Evolutionary conservation across 1,140 invertebrate species (phyloP), one percentile per base, ranked within the genome.

Genomic region (Delia radicum): DNA sequence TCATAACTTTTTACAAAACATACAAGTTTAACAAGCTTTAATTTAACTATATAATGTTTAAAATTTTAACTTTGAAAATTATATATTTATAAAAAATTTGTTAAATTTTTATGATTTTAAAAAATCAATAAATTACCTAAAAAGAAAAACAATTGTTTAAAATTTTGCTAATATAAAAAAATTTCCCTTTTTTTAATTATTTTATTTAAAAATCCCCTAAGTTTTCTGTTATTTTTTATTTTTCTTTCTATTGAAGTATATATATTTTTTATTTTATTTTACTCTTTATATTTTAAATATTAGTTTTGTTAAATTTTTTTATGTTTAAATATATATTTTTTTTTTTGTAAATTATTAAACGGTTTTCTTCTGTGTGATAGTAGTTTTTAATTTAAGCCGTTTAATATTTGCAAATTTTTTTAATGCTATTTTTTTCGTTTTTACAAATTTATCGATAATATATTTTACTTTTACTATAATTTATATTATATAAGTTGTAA

Each of bases 321-420:
- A 78, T 79, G 74, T 79, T 80, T 37, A 7, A 55, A 55, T 55
- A 77, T 80, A 65, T 69, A 80, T 76, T 78, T 79, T 76, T 80
- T 78, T 79, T 55, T 55, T 73, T 74, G 71, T 73, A 61, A n/a
- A 26, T 69, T 46, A 63, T 55, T 78, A 69, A 77, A 46, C 79
- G 83, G 79, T 78, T 85, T 55, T 85, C 80, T 69, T 81, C 84
- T 85, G 84, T 85, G 84, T 85, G 84, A 85, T 85, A 85, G 83
- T 85, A 85, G 83, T 85, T 82, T 85, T 81, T 85, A 84, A 84
- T 84, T 84, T 79, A 82, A 82, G 69, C 79, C 80, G 79, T 72
- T 74, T 21, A 37, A 69, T 69, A 69, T 33, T 69, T 69, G 18
- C 65, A 69, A 69, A 69, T 69, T 33, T 21, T 69, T n/a, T n/a